Percentiles rank a stretch among this genome's conserved stretches.
phyloP scores from a whole-genome alignment of 2,113 vertebrate species.

The Dasyornis broadbenti region DNA sequence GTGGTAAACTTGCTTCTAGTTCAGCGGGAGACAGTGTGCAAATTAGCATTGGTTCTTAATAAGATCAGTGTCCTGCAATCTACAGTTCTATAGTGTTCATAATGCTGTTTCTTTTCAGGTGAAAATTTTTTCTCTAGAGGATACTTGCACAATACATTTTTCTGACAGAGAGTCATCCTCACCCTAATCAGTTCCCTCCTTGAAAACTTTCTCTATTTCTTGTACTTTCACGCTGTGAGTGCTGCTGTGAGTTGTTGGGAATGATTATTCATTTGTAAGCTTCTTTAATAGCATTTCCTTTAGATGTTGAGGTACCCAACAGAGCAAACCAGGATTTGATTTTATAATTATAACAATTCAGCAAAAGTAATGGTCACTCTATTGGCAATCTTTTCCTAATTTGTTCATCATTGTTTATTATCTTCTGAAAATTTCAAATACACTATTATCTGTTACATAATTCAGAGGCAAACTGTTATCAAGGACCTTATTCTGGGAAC shows the following conservation, averaged over 20 bases:
- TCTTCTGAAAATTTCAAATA: conserved; percentile 19
- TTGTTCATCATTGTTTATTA: conserved; percentile 29
- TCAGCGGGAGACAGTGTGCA: conserved; percentile 89
- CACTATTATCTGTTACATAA: not conserved
- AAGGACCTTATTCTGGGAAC: not conserved
- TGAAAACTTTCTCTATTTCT: conserved; percentile 84
- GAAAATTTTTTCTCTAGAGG: conserved; percentile 91
- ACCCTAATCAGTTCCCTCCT: conserved; percentile 87
- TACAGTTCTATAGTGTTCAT: conserved; percentile 74
- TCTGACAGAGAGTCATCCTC: conserved; percentile 84
- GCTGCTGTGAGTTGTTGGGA: conserved; percentile 85
- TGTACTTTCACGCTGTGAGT: conserved; percentile 82
- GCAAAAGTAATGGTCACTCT: conserved; percentile 70
- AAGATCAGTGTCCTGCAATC: conserved; percentile 83
- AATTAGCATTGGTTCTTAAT: conserved; percentile 98
- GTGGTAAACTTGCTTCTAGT: conserved; percentile 95
- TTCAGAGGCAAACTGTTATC: not conserved
- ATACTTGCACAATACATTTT: conserved; percentile 79
- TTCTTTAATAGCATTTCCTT: conserved; percentile 92
- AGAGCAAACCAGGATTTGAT: conserved; percentile 78
- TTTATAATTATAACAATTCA: conserved; percentile 82
- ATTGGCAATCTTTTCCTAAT: conserved; percentile 44
- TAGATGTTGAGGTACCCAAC: conserved; percentile 78
- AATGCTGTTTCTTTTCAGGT: conserved; percentile 84
- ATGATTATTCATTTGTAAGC: conserved; percentile 90